Conservation (phyloP, 2,113 vertebrate genomes). For the Nanorana parkeri region DNA sequence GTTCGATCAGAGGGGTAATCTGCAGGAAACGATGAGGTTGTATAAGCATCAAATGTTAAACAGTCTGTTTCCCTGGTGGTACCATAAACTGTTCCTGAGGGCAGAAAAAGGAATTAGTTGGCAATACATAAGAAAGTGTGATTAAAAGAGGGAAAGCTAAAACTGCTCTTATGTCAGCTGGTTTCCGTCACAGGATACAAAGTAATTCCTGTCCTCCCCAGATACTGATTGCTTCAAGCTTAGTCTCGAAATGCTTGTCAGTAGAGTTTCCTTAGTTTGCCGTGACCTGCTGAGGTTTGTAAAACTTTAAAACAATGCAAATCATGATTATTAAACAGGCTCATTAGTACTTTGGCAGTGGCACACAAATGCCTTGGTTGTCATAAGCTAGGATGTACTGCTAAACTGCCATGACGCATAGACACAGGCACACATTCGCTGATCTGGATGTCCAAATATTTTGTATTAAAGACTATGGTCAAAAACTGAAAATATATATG, state of each 20-base stretch:
- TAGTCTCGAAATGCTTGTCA: constrained; percentile 78
- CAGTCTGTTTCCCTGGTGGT: constrained; percentile 68
- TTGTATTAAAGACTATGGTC: too few species aligned
- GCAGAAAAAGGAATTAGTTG: constrained; percentile 71
- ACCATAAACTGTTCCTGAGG: constrained; percentile 65
- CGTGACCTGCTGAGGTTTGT: constrained; percentile 74
- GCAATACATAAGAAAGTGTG: constrained; percentile 78
- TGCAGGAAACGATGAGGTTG: constrained; percentile 69
- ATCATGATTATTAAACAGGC: not conserved
- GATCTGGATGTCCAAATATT: too few species aligned
- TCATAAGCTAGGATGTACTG: not conserved
- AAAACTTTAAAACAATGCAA: constrained; percentile 61
- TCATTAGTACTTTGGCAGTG: not conserved
- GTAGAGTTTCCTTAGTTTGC: constrained; percentile 75
- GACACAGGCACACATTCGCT: too few species aligned
- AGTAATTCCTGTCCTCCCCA: constrained; percentile 80
- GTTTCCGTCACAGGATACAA: constrained; percentile 85
- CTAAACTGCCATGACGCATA: too few species aligned
- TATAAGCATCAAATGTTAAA: constrained; percentile 63
- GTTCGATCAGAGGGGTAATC: constrained; percentile 63
- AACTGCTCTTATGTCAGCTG: constrained; percentile 76
- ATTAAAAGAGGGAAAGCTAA: constrained; percentile 78
- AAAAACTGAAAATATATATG: too few species aligned
- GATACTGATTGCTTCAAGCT: constrained; percentile 84
- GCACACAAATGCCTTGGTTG: not conserved